Evolutionary conservation across 2,113 vertebrate genomes (phyloP).

Genomic region (Hystrix cristata): DNA sequence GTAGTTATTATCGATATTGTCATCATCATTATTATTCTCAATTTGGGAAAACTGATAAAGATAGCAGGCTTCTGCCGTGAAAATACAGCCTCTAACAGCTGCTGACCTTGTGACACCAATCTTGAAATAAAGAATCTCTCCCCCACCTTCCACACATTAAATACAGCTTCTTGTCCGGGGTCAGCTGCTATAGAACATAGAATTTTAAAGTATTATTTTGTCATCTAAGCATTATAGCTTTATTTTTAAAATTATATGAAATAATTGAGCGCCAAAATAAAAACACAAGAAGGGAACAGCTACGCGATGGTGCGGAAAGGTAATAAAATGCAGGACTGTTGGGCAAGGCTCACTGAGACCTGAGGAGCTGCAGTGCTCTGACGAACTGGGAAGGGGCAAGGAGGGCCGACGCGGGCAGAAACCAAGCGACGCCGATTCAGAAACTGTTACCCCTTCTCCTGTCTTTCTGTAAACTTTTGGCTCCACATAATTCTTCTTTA

Average conservation of each 20-base stretch:
- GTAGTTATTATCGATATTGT: neutral
- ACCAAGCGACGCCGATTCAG: neutral
- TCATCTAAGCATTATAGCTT: neutral
- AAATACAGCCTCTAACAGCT: neutral
- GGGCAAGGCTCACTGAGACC: neutral
- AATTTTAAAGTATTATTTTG: neutral
- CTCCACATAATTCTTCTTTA: neutral
- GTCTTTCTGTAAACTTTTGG: neutral
- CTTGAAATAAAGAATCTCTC: neutral
- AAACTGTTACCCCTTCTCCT: neutral
- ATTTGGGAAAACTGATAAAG: neutral
- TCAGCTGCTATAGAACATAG: neutral
- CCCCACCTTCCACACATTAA: neutral
- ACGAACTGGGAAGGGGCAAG: neutral
- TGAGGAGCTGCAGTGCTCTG: neutral
- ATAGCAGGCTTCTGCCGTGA: neutral
- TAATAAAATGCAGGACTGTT: neutral
- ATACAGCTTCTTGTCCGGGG: neutral
- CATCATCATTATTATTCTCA: neutral
- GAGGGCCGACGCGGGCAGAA: fast-evolving
- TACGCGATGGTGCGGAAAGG: neutral
- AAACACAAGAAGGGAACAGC: neutral
- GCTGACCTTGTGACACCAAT: fast-evolving
- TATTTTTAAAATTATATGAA: neutral
- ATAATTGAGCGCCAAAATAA: neutral